Conservation (phyloP, 1,140 invertebrate genomes). For the Plutomurus gul region DNA sequence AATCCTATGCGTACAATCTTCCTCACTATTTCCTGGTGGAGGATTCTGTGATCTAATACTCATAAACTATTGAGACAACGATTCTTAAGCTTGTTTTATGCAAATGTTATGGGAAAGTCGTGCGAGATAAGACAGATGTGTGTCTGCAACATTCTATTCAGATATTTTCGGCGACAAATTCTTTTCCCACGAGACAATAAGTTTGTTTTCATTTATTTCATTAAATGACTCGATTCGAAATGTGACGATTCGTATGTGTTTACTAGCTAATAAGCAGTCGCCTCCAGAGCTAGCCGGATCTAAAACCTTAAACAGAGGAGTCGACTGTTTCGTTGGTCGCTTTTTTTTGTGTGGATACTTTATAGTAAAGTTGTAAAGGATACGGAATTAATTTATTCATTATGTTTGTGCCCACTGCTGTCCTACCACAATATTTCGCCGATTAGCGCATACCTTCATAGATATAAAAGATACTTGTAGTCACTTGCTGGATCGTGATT, state of each 20-base stretch:
- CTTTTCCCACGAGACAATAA: slow-evolving; percentile 28
- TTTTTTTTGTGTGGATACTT: too few species aligned
- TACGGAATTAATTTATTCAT: not conserved
- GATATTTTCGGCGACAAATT: slow-evolving; percentile 18
- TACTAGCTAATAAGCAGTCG: not conserved
- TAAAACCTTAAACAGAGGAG: too few species aligned
- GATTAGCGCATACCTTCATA: too few species aligned
- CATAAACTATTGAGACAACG: not conserved
- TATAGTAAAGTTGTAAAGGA: too few species aligned
- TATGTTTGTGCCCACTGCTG: not conserved
- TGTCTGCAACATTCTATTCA: not conserved
- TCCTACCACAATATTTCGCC: not conserved
- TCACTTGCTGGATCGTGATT: too few species aligned
- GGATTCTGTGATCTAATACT: not conserved
- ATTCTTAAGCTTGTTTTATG: slow-evolving; percentile 27
- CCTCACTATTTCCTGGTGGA: slow-evolving; percentile 2
- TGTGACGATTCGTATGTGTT: not conserved
- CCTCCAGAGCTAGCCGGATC: not conserved
- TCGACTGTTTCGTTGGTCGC: too few species aligned
- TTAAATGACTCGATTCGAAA: not conserved
- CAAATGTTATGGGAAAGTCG: slow-evolving; percentile 32
- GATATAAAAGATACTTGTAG: too few species aligned
- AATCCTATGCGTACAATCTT: not conserved
- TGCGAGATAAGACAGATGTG: slow-evolving; percentile 23
- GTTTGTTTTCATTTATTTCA: not conserved